These are phyloP conservation scores for Phacellophora camtschatica DNA, from an alignment of 30 jellyfish, hydroid and myxozoan species.

Conservation along the genomic window DNA sequence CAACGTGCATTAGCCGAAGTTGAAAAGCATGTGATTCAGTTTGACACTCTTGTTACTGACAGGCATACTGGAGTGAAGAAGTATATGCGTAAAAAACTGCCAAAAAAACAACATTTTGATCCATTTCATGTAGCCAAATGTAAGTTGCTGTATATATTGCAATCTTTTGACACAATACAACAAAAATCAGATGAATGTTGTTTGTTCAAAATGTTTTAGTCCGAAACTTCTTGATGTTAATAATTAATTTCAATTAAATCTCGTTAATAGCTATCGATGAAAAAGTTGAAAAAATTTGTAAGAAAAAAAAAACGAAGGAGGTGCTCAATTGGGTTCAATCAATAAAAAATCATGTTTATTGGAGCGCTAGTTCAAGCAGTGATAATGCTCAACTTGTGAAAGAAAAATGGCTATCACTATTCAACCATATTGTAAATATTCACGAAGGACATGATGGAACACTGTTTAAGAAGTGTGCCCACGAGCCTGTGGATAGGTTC, in stretches of 20 bases:
- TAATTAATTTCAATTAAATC: background rate
- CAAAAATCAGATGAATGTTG: background rate
- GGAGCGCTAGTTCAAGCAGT: slow-evolving; percentile 37
- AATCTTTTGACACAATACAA: background rate
- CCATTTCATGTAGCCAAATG: slow-evolving; percentile 39
- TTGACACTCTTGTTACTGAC: slow-evolving; percentile 23
- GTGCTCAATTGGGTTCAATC: slow-evolving; percentile 1
- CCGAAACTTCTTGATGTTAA: background rate
- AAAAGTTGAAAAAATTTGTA: background rate
- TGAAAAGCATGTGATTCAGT: background rate
- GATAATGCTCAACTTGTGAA: background rate
- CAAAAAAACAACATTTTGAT: slow-evolving; percentile 33
- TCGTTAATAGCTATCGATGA: background rate
- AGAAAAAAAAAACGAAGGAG: background rate
- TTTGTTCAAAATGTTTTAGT: background rate
- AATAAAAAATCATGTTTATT: slow-evolving; percentile 23
- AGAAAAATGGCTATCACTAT: slow-evolving; percentile 36
- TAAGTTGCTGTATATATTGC: background rate
- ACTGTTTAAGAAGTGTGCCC: background rate
- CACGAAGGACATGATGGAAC: slow-evolving; percentile 15
- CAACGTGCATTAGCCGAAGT: background rate
- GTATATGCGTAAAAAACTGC: background rate
- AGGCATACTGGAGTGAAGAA: slow-evolving; percentile 23
- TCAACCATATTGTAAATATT: slow-evolving; percentile 11
- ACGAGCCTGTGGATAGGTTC: background rate